Evolutionary conservation across 2,888 invertebrate species (phyloP).

Genomic region (Drosophila mimica): DNA sequence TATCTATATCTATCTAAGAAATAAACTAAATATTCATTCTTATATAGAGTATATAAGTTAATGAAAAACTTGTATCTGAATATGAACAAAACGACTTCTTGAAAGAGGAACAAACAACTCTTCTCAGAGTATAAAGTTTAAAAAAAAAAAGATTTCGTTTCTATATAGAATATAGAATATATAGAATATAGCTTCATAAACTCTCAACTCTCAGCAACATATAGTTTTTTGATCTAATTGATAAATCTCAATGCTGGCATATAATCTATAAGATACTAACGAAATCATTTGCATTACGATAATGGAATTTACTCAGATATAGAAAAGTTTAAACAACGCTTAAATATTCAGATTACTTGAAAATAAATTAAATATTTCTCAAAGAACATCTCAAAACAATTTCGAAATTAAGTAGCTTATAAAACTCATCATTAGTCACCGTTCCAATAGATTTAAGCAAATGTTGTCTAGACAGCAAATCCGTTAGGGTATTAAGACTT

Average conservation of each 20-base stretch:
- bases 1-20: too few species aligned
- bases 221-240: too few species aligned
- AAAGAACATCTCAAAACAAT: not conserved
- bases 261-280: not conserved
- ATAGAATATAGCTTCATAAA: not conserved
- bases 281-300: too few species aligned
- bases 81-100: not conserved
- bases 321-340: too few species aligned
- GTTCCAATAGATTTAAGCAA: not conserved
- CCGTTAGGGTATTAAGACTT: constrained; percentile 1
- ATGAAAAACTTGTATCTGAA: not conserved
- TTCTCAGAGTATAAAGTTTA: not conserved
- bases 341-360: not conserved
- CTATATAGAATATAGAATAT: too few species aligned
- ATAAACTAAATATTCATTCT: too few species aligned
- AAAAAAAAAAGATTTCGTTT: not conserved
- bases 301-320: too few species aligned
- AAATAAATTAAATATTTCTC: not conserved
- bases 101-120: not conserved
- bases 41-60: not conserved
- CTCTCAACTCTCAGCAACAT: not conserved
- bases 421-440: not conserved
- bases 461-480: not conserved
- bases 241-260: not conserved
- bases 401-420: not conserved